A percentile compares a stretch with the other conserved stretches of the same genome.
Conservation (phyloP, 2,113 vertebrate species). For the Sander vitreus region DNA sequence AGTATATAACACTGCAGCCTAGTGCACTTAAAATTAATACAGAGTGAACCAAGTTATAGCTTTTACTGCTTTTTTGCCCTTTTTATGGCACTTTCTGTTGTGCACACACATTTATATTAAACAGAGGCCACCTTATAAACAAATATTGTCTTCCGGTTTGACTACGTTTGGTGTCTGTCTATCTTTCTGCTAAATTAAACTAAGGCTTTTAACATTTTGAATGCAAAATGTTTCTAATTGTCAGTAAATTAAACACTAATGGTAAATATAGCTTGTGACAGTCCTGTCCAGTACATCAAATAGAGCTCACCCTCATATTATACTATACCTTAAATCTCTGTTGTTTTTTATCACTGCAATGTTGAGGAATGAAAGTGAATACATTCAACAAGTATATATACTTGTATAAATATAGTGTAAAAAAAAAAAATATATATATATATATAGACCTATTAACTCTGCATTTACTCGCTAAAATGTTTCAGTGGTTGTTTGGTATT, state of each 20-base stretch:
- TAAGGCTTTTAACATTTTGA: neutral
- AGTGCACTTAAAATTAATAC: slow-evolving; percentile 56
- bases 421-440: no score
- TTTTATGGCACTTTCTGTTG: slow-evolving; percentile 4
- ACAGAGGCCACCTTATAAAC: neutral
- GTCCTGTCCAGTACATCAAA: neutral
- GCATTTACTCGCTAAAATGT: neutral
- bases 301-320: neutral
- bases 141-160: neutral
- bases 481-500: neutral
- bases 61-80: slow-evolving; percentile 2
- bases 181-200: neutral
- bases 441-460: neutral
- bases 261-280: neutral
- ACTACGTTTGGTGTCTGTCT: neutral
- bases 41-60: slow-evolving; percentile 40
- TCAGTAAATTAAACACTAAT: neutral
- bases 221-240: neutral
- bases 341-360: neutral
- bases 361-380: neutral
- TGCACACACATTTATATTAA: neutral
- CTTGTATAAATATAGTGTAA: no score
- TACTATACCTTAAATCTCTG: neutral
- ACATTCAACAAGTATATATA: no score
- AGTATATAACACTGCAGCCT: slow-evolving; percentile 39